These are phyloP conservation scores for Amyelois transitella DNA, from an alignment of 1,140 invertebrate species.

Conservation along the genomic window DNA sequence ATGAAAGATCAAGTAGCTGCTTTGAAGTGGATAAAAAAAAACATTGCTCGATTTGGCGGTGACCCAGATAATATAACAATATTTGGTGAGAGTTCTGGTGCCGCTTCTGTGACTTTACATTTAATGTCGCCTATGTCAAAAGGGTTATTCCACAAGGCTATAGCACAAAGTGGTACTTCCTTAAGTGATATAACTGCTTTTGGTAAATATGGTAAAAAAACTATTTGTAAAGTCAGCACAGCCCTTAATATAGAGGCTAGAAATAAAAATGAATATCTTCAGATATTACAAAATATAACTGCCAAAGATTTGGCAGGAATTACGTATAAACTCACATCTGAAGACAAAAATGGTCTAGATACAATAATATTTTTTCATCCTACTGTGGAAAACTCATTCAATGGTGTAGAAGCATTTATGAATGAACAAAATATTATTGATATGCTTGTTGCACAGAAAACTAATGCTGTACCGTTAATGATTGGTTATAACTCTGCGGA, in stretches of 20 bases:
- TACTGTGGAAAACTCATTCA: constrained; percentile 50
- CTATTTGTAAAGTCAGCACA: constrained; percentile 40
- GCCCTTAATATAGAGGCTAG: constrained; percentile 42
- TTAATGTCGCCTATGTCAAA: constrained; percentile 74
- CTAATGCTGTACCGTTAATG: constrained; percentile 74
- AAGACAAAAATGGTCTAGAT: background rate
- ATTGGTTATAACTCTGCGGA: constrained; percentile 76
- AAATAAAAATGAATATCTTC: constrained; percentile 48
- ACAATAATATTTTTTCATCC: constrained; percentile 25
- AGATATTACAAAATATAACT: constrained; percentile 65
- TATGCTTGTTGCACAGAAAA: constrained; percentile 45
- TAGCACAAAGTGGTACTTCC: constrained; percentile 25
- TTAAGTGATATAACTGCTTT: constrained; percentile 16
- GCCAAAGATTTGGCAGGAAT: constrained; percentile 31
- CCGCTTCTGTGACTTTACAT: constrained; percentile 67
- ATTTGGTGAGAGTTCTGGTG: constrained; percentile 75
- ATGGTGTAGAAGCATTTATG: constrained; percentile 40
- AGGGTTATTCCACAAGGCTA: constrained; percentile 71
- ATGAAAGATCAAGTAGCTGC: constrained; percentile 77
- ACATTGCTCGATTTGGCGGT: constrained; percentile 77
- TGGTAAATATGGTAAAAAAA: constrained; percentile 15
- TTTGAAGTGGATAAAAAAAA: constrained; percentile 76
- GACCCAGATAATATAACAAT: constrained; percentile 76
- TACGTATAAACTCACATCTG: background rate
- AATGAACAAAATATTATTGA: constrained; percentile 33